Base-by-base conservation (phyloP, 2,888 invertebrate genomes). In the Leucozona laternaria region DNA sequence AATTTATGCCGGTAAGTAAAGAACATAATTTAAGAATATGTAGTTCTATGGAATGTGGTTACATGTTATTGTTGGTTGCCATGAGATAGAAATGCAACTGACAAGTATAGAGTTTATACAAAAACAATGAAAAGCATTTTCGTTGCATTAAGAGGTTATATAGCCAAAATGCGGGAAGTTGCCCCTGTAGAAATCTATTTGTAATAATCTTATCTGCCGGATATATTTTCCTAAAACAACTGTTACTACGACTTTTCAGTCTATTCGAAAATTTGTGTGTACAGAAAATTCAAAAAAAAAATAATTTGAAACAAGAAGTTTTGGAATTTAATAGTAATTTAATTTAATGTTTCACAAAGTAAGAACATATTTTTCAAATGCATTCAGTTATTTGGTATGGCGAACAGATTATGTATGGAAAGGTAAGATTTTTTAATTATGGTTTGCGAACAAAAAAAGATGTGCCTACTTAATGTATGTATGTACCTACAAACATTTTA, bases 1-100 rank as follows among this genome's bases (percentile, higher is more conserved):
- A 17, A 77, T 91, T 20, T 91, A 91, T 80, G 89, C 89, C 88
- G 90, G 92, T 92, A 88, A 89, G 90, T 88, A 6, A 13, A 17
- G 2, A 28, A 11, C 2, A 22, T 25, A 4, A 50, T 13, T 50
- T 22, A 5, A 11, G 71, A 57, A 6, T n/a, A n/a, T n/a, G n/a
- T 43, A n/a, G 2, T 4, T 2, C 2, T 7, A 43, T n/a, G 0
- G 43, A 43, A 43, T n/a, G 43, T 43, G 4, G 8, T n/a, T n/a
- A 8, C 15, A 4, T 15, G 15, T 5, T 40, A 40, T 40, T 15
- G 6, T 15, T 40, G 43, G 6, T 43, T n/a, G n/a, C n/a, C n/a
- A n/a, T n/a, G n/a, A n/a, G n/a, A n/a, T n/a, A n/a, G n/a, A n/a
- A n/a, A n/a, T n/a, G n/a, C n/a, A n/a, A n/a, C n/a, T n/a, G n/a